These are phyloP conservation scores for Bombus difficillimus DNA, from an alignment of 1,140 invertebrate species.

Conservation along the genomic window DNA sequence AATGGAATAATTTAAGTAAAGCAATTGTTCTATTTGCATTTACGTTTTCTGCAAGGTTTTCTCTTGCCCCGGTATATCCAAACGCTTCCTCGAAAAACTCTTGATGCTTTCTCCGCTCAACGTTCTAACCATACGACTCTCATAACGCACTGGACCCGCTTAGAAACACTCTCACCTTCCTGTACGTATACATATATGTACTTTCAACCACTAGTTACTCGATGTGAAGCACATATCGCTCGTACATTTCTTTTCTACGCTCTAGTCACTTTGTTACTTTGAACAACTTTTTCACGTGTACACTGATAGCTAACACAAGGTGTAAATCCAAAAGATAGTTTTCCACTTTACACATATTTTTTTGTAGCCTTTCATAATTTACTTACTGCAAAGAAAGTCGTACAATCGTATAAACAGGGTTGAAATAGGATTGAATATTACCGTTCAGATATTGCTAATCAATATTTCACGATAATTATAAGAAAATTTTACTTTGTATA, in stretches of 20 bases:
- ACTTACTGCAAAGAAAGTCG: background rate
- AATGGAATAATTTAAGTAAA: background rate
- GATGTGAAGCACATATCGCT: background rate
- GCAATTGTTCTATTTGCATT: background rate
- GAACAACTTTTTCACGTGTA: background rate
- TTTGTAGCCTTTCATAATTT: background rate
- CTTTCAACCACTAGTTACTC: background rate
- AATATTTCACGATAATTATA: background rate
- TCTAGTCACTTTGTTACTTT: background rate
- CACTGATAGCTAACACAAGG: background rate
- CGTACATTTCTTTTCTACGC: background rate
- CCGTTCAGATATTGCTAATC: background rate
- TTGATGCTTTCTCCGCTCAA: background rate
- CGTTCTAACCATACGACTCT: background rate
- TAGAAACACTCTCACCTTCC: background rate
- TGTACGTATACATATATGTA: background rate
- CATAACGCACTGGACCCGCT: background rate
- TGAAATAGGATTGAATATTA: no score
- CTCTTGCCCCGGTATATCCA: background rate
- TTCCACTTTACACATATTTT: no score
- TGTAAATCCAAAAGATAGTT: background rate
- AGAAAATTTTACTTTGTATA: background rate
- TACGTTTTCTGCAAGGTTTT: background rate
- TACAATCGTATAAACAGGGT: background rate
- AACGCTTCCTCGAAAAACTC: background rate